Base-by-base conservation (phyloP, 1,140 invertebrate genomes). In the Portunus trituberculatus region DNA sequence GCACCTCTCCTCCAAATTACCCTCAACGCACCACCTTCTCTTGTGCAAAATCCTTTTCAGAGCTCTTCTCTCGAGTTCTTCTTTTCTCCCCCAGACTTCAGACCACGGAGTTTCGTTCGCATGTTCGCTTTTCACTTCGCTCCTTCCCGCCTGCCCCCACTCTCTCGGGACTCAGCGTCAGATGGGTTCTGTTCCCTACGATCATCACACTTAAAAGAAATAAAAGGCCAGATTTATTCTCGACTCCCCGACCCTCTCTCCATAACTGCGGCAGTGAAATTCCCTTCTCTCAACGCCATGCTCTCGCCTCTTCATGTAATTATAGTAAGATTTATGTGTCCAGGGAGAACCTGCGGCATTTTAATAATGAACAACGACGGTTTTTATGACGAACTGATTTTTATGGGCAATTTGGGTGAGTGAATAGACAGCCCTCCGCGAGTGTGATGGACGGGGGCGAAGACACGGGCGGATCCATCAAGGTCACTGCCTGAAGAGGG, bases 121-220 rank as follows among this genome's bases (percentile, higher is more conserved):
- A 76, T n/a, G 67, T 76, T 76, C 6, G 67, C 67, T 76, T 76
- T 76, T 76, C 67, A 76, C 67, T 76, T 76, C 67, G n/a, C 67
- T 7, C 16, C 67, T 76, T 20, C 12, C 52, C 52, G 52, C 52
- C 52, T 10, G 12, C 16, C 52, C 2, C 52, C 67, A 76, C 20
- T 8, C 67, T n/a, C 67, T 25, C 67, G n/a, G 67, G 67, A n/a
- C 4, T 76, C 67, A 0, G 67, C 16, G 67, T 76, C 67, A 76
- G 67, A 20, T 25, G 4, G 20, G 67, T 76, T 76, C 67, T 76
- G 67, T 76, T 76, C n/a, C 67, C n/a, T 76, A 76, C 25, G 67
- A 76, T 25, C 67, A 7, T n/a, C 25, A n/a, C 67, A n/a, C 25
- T 76, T n/a, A 76, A n/a, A 76, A 76, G 20, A n/a, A 76, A 76